Conservation (phyloP, 2,888 invertebrate species). For the Hyposoter didymator region DNA sequence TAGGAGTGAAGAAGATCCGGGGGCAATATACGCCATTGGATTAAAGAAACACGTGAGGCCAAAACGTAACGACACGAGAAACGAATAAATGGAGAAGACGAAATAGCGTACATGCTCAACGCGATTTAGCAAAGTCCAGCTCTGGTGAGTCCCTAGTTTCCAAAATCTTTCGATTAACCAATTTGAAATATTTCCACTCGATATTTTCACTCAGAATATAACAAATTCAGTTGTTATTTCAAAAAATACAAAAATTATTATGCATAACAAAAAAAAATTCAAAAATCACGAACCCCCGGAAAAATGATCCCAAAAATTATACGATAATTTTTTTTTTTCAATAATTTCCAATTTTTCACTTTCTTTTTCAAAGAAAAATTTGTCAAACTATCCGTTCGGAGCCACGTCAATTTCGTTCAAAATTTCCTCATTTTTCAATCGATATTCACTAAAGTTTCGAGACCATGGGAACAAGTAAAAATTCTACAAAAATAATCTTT, state of each 20-base stretch:
- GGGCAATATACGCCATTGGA: conserved; percentile 47
- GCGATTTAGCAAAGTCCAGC: conserved; percentile 43
- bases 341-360: too few species aligned
- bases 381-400: too few species aligned
- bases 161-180: neutral
- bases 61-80: conserved; percentile 16
- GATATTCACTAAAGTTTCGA: too few species aligned
- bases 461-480: too few species aligned
- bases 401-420: too few species aligned
- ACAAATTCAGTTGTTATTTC: neutral
- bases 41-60: conserved; percentile 51
- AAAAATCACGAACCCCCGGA: too few species aligned
- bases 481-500: too few species aligned
- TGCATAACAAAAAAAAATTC: too few species aligned
- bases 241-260: neutral
- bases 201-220: neutral
- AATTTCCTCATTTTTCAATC: too few species aligned
- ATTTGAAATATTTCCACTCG: neutral
- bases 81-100: neutral
- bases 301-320: too few species aligned
- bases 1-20: conserved; percentile 22
- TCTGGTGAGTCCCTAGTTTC: conserved; percentile 55
- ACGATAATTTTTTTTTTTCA: too few species aligned
- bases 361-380: too few species aligned
- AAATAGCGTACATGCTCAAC: conserved; percentile 39